These are phyloP conservation scores for Anser cygnoides DNA, from an alignment of 2,113 vertebrate species.

Conservation along the genomic window DNA sequence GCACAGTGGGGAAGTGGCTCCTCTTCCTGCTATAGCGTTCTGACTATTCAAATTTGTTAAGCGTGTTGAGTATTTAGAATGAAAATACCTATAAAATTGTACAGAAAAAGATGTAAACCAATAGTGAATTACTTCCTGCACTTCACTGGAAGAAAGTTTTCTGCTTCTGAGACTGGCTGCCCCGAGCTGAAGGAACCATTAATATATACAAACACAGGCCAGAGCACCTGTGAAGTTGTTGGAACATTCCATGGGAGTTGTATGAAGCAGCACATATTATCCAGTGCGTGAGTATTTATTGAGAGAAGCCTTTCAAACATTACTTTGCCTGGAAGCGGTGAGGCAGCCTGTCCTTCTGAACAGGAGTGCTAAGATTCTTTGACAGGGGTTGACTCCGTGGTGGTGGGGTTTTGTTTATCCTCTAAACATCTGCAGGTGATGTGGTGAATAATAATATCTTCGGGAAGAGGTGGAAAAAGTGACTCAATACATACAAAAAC, in stretches of 20 bases:
- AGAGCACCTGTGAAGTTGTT: neutral
- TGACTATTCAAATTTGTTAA: neutral
- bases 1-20: too few relatives aligned
- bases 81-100: neutral
- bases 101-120: neutral
- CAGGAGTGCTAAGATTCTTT: neutral
- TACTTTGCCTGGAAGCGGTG: conserved; percentile 21
- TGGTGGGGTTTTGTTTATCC: conserved; percentile 46
- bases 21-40: neutral
- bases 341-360: conserved; percentile 5
- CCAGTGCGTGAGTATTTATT: neutral
- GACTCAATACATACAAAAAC: neutral
- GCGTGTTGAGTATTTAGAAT: neutral
- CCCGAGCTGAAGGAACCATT: neutral
- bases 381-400: conserved; percentile 3
- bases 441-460: conserved; percentile 19
- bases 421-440: conserved; percentile 65
- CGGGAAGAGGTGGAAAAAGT: conserved; percentile 27
- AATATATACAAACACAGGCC: neutral
- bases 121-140: neutral
- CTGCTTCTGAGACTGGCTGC: neutral
- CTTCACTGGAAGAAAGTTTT: neutral
- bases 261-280: neutral
- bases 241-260: neutral
- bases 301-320: conserved; percentile 13